A percentile compares a stretch with the other conserved stretches of the same genome.
Evolutionary conservation across 1,140 invertebrate species (phyloP).

Genomic region (Euborellia annulipes): DNA sequence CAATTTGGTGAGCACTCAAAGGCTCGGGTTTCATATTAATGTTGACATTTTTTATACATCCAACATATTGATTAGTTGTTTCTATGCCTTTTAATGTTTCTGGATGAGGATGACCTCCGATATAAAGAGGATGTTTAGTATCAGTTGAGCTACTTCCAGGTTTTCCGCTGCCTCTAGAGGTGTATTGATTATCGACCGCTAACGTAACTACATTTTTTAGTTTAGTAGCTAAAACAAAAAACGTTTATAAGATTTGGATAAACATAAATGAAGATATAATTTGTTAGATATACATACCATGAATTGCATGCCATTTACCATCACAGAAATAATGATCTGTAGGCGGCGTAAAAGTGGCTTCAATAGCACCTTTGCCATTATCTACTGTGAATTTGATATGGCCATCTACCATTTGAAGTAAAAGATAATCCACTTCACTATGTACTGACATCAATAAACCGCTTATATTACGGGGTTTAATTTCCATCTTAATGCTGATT

Average conservation of each 20-base stretch:
- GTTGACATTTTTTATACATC: conserved; percentile 61
- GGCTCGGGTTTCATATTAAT: conserved; percentile 40
- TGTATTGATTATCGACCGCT: conserved; percentile 57
- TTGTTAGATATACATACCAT: conserved; percentile 39
- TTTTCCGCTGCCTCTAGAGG: conserved; percentile 45
- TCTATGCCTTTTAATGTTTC: conserved; percentile 20
- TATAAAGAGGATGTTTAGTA: conserved; percentile 69
- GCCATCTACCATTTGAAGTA: conserved; percentile 79
- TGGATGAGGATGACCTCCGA: conserved; percentile 67
- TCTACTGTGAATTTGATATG: conserved; percentile 66
- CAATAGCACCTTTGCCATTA: conserved; percentile 65
- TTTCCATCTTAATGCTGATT: conserved; percentile 68
- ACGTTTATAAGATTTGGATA: conserved; percentile 6
- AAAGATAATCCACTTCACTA: conserved; percentile 60
- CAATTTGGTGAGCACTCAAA: conserved; percentile 40
- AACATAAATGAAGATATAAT: background rate
- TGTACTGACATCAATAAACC: conserved; percentile 72
- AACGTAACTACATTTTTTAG: conserved; percentile 67
- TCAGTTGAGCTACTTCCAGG: conserved; percentile 48
- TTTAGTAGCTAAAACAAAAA: conserved; percentile 53
- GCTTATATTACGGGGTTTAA: conserved; percentile 68
- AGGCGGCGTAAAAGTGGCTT: conserved; percentile 50
- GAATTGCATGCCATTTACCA: conserved; percentile 82
- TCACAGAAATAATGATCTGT: conserved; percentile 62
- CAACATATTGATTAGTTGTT: conserved; percentile 54